Base-by-base conservation (phyloP, 2,797 vertebrate genomes). In the Chelonia mydas region DNA sequence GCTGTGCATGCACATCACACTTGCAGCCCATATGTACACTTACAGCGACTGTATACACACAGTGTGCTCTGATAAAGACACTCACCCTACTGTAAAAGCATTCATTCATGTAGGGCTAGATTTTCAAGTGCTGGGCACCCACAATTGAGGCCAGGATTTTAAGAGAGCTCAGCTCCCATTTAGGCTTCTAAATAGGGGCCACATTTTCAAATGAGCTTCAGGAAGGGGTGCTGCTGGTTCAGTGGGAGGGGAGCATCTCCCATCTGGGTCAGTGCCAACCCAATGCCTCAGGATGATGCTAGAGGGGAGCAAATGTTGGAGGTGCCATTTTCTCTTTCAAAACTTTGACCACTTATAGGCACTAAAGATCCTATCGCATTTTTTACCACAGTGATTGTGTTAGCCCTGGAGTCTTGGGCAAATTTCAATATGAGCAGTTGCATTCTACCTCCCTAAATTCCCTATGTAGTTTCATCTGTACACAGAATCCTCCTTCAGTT, bases 351-450 rank as follows among this genome's bases (percentile, higher is more conserved):
- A 1, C 31, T 89, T n/a, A 84, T 88, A 55, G 49, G 33, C n/a
- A 41, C 27, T 23, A 23, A 85, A 49, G 51, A 45, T 91, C 74
- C 59, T 77, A 54, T 19, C 53, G 31, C 7, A 28, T 61, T 89
- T 83, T 59, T 81, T 82, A 77, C 47, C 77, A 10, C 47, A 91
- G 59, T 15, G 61, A 13, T 0, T 79, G 27, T 23, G 78, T 76
- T 81, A 81, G 25, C 6, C 74, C 59, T 54, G 37, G 82, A 89
- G 50, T 2, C 59, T 50, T 19, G 87, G 57, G 11, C 50, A 88
- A 74, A 96, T 59, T 81, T 80, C 33, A 49, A 12, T 11, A 19
- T 11, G 37, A 92, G 88, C 91, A 85, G 41, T 77, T 85, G 61
- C 11, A 3, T 82, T 92, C 11, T 47, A 51, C 17, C 59, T 78